A percentile compares a stretch with the other conserved stretches of the same genome.
These are phyloP conservation scores for Nasonia longicornis DNA, from an alignment of 1,140 invertebrate species.

Conservation along the genomic window DNA sequence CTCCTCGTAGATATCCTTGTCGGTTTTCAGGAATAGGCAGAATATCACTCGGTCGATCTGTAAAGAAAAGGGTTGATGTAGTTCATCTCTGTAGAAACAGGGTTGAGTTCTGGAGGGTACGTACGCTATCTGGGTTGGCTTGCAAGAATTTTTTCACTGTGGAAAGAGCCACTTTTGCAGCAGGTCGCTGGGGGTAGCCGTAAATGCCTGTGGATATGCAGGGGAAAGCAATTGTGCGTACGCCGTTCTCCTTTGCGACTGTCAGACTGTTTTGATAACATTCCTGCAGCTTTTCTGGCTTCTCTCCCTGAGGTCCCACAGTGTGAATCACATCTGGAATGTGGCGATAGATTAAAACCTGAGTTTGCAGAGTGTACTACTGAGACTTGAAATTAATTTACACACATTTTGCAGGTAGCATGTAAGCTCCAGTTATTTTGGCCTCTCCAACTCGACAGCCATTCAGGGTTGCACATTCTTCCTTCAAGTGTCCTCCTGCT, in stretches of 20 bases:
- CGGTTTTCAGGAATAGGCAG: slow-evolving; percentile 80
- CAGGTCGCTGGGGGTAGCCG: slow-evolving; percentile 83
- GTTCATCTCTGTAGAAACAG: neutral
- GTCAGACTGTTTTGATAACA: slow-evolving; percentile 80
- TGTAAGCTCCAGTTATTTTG: slow-evolving; percentile 85
- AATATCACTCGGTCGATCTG: slow-evolving; percentile 84
- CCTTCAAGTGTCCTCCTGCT: slow-evolving; percentile 76
- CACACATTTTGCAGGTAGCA: slow-evolving; percentile 82
- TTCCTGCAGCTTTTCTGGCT: slow-evolving; percentile 73
- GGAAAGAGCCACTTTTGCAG: slow-evolving; percentile 79
- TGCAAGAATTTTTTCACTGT: slow-evolving; percentile 78
- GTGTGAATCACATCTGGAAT: slow-evolving; percentile 86
- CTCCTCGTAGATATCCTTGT: slow-evolving; percentile 81
- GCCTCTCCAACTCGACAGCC: slow-evolving; percentile 84
- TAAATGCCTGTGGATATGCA: slow-evolving; percentile 90
- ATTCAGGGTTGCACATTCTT: slow-evolving; percentile 79
- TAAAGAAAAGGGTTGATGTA: slow-evolving; percentile 52
- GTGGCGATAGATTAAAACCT: slow-evolving; percentile 49
- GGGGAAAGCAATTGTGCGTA: slow-evolving; percentile 83
- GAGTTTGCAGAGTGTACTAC: neutral
- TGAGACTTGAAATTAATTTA: slow-evolving; percentile 40
- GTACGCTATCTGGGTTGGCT: slow-evolving; percentile 70
- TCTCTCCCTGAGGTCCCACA: slow-evolving; percentile 83
- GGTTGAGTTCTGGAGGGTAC: neutral
- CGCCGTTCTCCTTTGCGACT: slow-evolving; percentile 72